phyloP scores from a whole-genome alignment of 2,797 vertebrate species.

The Iguana delicatissima region DNA sequence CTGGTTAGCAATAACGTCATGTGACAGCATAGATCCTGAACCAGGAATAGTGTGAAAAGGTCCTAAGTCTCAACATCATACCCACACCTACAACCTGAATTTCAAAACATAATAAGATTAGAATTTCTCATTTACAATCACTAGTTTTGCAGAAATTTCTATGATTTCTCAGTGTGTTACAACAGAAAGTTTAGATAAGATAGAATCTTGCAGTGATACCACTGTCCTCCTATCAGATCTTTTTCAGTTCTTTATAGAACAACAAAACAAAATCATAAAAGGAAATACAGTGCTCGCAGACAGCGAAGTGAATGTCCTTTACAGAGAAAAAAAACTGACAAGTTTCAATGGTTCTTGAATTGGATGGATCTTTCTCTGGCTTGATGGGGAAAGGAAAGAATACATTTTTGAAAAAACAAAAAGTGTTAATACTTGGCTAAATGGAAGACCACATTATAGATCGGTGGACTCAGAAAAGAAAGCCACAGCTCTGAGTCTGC shows the following conservation, averaged over 20 bases:
- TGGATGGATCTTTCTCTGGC: neutral
- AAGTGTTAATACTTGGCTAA: no score
- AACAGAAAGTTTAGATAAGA: neutral
- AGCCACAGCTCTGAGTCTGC: no score
- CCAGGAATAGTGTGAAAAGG: no score
- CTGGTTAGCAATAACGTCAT: no score
- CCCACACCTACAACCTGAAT: neutral
- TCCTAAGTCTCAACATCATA: neutral
- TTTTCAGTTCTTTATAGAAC: neutral
- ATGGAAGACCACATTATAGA: no score
- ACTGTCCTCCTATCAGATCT: neutral
- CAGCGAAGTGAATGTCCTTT: neutral
- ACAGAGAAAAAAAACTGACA: neutral
- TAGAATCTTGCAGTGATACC: neutral
- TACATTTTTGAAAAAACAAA: no score
- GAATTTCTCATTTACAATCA: neutral
- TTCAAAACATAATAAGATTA: neutral
- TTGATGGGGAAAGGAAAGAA: no score
- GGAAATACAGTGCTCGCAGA: neutral
- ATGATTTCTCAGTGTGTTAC: neutral
- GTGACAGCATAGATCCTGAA: no score
- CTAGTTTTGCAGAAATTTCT: neutral
- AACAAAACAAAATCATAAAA: no score
- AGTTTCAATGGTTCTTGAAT: no score
- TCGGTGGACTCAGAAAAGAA: no score